phyloP scores from a whole-genome alignment of 2,888 invertebrate genomes.

The Leucozona laternaria region DNA sequence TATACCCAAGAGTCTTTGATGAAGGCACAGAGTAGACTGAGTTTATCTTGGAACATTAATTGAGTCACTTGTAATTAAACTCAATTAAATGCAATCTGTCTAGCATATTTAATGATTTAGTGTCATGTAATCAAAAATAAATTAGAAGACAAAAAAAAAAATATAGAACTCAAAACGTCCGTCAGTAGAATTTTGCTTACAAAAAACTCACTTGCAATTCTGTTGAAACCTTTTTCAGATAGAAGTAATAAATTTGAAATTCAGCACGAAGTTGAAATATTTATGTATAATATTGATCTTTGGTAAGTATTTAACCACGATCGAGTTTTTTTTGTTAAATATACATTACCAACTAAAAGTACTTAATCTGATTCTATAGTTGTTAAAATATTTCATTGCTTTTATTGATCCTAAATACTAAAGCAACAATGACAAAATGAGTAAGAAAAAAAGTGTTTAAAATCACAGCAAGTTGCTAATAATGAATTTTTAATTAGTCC shows the following conservation, averaged over 20 bases:
- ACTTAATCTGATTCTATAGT: slow-evolving; percentile 20
- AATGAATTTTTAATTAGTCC: slow-evolving; percentile 63
- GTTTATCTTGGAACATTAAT: background rate
- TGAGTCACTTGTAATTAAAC: slow-evolving; percentile 34
- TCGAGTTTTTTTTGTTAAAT: background rate
- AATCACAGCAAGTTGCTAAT: slow-evolving; percentile 47
- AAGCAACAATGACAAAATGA: too few relatives aligned
- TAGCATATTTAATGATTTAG: slow-evolving; percentile 23
- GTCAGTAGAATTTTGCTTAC: slow-evolving; percentile 26
- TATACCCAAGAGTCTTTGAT: background rate
- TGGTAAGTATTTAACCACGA: background rate
- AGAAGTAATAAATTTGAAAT: slow-evolving; percentile 62
- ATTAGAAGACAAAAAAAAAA: slow-evolving; percentile 37
- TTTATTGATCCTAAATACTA: slow-evolving; percentile 2
- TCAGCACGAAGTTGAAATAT: slow-evolving; percentile 35
- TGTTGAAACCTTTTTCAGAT: slow-evolving; percentile 18
- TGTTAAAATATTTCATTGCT: slow-evolving; percentile 37
- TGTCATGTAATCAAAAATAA: slow-evolving; percentile 41
- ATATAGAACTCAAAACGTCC: background rate
- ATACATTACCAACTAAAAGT: background rate
- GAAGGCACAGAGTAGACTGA: background rate
- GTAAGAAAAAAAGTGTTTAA: slow-evolving; percentile 53
- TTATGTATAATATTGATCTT: slow-evolving; percentile 30
- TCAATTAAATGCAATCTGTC: slow-evolving; percentile 43
- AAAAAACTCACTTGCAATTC: background rate